Percentiles rank a stretch among this genome's conserved stretches.
These are phyloP conservation scores for Asarcornis scutulata DNA, from an alignment of 2,113 vertebrate species.

Conservation along the genomic window DNA sequence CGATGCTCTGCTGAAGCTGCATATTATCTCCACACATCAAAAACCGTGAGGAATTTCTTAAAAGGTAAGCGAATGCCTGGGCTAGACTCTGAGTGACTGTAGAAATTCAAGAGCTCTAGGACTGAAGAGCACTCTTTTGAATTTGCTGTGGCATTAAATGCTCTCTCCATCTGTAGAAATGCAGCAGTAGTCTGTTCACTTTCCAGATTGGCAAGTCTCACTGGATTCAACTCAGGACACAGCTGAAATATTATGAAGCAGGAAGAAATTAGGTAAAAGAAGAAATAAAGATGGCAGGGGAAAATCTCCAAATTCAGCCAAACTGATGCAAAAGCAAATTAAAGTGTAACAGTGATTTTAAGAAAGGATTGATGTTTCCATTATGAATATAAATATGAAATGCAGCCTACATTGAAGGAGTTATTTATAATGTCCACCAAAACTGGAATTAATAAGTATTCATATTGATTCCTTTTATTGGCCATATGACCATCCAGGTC, in stretches of 20 bases:
- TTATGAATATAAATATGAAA: background rate
- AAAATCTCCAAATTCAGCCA: background rate
- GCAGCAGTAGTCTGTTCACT: background rate
- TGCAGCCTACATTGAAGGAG: background rate
- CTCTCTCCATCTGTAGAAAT: background rate
- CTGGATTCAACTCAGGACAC: background rate
- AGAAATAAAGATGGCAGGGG: background rate
- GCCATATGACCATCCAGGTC: background rate
- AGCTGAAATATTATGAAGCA: background rate
- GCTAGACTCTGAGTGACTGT: background rate
- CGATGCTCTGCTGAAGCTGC: background rate
- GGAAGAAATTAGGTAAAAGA: background rate
- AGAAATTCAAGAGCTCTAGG: background rate
- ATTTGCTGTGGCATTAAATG: background rate
- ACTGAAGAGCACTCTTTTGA: background rate
- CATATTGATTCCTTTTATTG: background rate
- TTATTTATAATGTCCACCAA: background rate
- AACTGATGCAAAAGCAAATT: background rate
- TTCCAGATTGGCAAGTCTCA: background rate
- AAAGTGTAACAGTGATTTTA: background rate
- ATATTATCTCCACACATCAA: background rate
- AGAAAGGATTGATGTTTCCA: background rate
- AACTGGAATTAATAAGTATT: background rate
- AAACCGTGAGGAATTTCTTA: background rate
- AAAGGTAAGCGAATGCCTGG: background rate